Conservation (phyloP, 2,797 vertebrate species). For the Leuciscus waleckii region DNA sequence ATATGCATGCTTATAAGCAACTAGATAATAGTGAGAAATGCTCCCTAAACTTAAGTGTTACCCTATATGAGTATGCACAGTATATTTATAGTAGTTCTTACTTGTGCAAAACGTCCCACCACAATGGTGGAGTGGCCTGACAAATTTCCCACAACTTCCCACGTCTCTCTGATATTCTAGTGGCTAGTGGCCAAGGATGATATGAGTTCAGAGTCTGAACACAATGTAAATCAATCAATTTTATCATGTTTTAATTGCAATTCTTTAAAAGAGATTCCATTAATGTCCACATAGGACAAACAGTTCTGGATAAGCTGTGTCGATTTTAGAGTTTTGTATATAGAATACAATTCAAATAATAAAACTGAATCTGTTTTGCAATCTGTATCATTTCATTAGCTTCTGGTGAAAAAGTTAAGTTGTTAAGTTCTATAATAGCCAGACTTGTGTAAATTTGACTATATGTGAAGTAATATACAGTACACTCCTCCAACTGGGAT, state of each 20-base stretch:
- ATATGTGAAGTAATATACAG: background rate
- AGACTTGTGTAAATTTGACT: background rate
- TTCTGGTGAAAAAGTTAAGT: background rate
- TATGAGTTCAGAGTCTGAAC: background rate
- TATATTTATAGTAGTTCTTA: background rate
- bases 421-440: no score
- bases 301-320: background rate
- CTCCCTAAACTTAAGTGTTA: no score
- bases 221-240: background rate
- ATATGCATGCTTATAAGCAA: no score
- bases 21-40: no score
- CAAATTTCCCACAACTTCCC: background rate
- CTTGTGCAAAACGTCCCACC: background rate
- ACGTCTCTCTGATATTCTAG: background rate
- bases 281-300: background rate
- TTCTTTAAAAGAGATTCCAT: background rate
- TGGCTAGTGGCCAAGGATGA: background rate
- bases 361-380: background rate
- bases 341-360: background rate
- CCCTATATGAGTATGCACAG: background rate
- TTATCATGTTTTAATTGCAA: background rate
- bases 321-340: background rate
- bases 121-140: background rate
- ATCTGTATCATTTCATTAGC: background rate
- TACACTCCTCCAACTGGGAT: constrained; percentile 21